Evolutionary conservation across 2,797 vertebrate species (phyloP).

Genomic region (Spinibarbus caldwelli): DNA sequence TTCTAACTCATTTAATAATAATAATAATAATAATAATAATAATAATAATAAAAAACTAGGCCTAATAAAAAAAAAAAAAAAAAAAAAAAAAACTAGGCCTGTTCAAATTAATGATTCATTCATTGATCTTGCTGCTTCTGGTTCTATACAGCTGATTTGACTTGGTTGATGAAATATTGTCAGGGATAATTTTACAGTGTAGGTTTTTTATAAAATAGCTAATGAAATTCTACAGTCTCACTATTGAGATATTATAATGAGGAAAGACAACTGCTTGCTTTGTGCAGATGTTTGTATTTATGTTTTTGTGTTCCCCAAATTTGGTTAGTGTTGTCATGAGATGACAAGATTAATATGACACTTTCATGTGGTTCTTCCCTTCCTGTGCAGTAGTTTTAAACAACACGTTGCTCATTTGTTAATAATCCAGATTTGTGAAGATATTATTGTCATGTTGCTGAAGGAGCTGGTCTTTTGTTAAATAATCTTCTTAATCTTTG

Average conservation of each 20-base stretch:
- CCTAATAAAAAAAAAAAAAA: too few species aligned
- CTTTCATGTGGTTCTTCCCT: not conserved
- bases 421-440: conserved; percentile 26
- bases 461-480: conserved; percentile 70
- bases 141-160: not conserved
- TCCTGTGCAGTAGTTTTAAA: conserved; percentile 10
- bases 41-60: too few species aligned
- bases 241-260: not conserved
- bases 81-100: too few species aligned
- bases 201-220: not conserved
- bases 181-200: not conserved
- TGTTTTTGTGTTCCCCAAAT: not conserved
- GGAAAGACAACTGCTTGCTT: not conserved
- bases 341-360: not conserved
- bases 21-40: too few species aligned
- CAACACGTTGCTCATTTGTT: not conserved
- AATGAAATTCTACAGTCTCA: not conserved
- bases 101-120: not conserved
- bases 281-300: not conserved
- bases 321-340: not conserved
- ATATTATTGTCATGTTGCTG: conserved; percentile 27
- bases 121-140: not conserved
- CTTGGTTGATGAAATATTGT: not conserved
- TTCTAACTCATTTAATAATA: too few species aligned
- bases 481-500: conserved; percentile 78